Percentiles rank a stretch among this genome's conserved stretches.
These are phyloP conservation scores for Gallinago solitaria DNA, from an alignment of 2,797 vertebrate genomes.

Conservation along the genomic window DNA sequence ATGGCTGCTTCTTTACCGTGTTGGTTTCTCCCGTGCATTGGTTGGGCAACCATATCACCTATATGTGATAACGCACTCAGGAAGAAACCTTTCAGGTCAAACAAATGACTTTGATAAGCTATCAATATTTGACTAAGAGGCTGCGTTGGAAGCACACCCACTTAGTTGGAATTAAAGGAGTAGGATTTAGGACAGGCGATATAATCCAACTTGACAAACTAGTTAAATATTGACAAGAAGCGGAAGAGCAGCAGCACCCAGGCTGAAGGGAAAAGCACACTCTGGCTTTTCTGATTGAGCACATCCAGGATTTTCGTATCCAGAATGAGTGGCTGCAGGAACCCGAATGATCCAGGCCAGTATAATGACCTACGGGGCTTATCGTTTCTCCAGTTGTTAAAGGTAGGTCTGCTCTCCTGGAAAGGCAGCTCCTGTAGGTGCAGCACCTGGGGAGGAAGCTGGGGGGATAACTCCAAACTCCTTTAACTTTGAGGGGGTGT, in stretches of 20 bases:
- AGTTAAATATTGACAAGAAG: slow-evolving; percentile 86
- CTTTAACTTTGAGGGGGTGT: background rate
- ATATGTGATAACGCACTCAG: background rate
- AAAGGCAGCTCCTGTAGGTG: background rate
- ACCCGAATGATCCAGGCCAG: background rate
- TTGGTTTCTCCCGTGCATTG: background rate
- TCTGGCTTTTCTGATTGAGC: slow-evolving; percentile 64
- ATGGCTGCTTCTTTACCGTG: background rate
- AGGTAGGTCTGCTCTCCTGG: slow-evolving; percentile 61
- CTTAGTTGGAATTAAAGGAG: slow-evolving; percentile 53
- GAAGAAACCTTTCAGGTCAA: slow-evolving; percentile 15
- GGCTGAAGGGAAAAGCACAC: slow-evolving; percentile 53
- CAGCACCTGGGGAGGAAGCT: background rate
- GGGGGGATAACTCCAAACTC: background rate
- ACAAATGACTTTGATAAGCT: slow-evolving; percentile 41
- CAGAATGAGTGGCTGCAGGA: slow-evolving; percentile 16
- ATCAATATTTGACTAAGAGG: slow-evolving; percentile 73
- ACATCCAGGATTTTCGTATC: background rate
- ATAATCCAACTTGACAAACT: slow-evolving; percentile 78
- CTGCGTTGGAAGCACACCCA: slow-evolving; percentile 49
- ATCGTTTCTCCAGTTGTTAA: slow-evolving; percentile 35
- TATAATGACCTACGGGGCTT: background rate
- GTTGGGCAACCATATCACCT: background rate
- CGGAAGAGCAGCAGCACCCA: slow-evolving; percentile 41
- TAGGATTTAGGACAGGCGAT: slow-evolving; percentile 72